Evolutionary conservation across 2,888 invertebrate species (phyloP), one percentile per base, ranked within the genome.

Genomic region (Mythimna loreyi): DNA sequence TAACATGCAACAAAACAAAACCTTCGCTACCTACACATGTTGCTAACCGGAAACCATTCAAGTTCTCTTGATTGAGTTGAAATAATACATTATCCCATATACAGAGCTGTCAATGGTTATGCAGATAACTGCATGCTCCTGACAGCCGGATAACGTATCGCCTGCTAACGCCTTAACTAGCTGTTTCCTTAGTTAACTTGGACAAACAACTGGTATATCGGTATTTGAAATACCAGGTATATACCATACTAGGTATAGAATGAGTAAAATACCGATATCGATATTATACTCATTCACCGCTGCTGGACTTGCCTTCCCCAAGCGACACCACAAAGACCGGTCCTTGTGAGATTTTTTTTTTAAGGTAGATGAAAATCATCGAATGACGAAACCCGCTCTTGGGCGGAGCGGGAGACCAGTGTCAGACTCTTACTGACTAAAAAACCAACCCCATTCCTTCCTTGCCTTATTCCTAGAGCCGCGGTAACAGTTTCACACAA

Each of bases 71-170:
- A 78, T 71, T 58, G 58, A 71, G 50, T 78, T 52, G 6, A 65
- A 77, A 71, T 53, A 70, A 81, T 53, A 70, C 58, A 71, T 64
- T 50, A 64, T 52, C 0, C 64, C 77, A 30, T 71, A 59, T 49
- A 33, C 43, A 65, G 77, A 11, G 9, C 11, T 7, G 78, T 81
- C 81, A 69, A 64, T 65, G 62, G 23, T 53, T 81, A 66, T 62
- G 79, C 65, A 66, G 82, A 78, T 77, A 81, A 57, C 59, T 82
- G 73, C 73, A 72, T 45, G 9, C 25, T 81, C 72, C 63, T 78
- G 73, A 66, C 79, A 57, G 28, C 16, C 0, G 4, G 77, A 78
- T 78, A 78, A 71, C 23, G 28, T 78, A 81, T 81, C 72, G 59
- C 3, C 28, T 52, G 47, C 58, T 47, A 64, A 23, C 28, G 33